phyloP scores from a whole-genome alignment of 2,113 vertebrate genomes.

The Hyperoodon ampullatus region DNA sequence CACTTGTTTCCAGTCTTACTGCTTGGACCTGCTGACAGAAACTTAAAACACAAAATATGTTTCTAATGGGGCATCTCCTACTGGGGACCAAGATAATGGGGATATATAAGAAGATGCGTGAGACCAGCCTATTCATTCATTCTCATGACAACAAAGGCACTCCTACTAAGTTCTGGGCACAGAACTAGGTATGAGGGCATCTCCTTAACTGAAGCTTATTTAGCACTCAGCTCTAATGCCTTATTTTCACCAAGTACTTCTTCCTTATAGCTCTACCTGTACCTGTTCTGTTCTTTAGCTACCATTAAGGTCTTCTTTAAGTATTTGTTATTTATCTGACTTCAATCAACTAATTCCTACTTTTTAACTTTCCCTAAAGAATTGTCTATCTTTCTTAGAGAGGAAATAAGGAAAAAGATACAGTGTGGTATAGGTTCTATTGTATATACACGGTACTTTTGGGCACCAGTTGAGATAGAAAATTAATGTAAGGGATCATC shows the following conservation, averaged over 20 bases:
- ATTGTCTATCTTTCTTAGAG: background rate
- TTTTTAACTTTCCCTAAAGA: background rate
- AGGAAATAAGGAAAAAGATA: background rate
- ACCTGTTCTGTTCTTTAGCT: background rate
- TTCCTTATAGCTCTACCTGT: background rate
- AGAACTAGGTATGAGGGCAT: background rate
- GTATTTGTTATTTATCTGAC: background rate
- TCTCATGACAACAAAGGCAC: background rate
- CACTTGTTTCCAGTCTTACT: background rate
- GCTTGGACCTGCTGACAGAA: background rate
- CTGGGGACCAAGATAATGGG: background rate
- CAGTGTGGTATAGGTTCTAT: background rate
- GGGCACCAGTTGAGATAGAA: background rate
- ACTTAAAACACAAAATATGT: background rate
- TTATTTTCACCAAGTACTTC: background rate
- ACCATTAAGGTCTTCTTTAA: background rate
- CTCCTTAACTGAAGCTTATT: background rate
- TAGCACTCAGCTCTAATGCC: background rate
- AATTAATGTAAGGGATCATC: background rate
- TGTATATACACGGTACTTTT: background rate
- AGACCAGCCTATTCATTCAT: background rate
- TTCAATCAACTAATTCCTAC: background rate
- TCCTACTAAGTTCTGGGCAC: background rate
- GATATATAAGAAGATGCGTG: fast-evolving
- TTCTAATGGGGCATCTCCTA: background rate